These are phyloP conservation scores for Ormyrus pomaceus DNA, from an alignment of 2,888 invertebrate genomes.

Conservation along the genomic window DNA sequence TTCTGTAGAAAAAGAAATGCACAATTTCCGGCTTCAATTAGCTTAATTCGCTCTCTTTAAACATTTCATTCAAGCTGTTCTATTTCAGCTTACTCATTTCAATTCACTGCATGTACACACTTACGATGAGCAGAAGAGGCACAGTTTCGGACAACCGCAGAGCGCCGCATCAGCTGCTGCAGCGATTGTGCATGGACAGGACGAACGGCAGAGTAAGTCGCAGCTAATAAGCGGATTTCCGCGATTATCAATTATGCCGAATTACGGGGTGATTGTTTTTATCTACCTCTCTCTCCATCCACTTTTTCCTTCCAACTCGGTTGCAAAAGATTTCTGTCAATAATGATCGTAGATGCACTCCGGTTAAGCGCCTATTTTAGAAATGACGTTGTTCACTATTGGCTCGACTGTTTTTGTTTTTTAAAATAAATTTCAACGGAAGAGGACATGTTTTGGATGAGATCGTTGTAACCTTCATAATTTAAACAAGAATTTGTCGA, in stretches of 20 bases:
- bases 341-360: background rate
- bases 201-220: background rate
- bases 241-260: slow-evolving; percentile 55
- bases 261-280: slow-evolving; percentile 25
- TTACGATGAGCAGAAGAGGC: no score
- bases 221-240: slow-evolving; percentile 57
- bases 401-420: background rate
- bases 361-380: background rate
- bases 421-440: no score
- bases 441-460: no score
- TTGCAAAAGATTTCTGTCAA: background rate
- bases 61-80: no score
- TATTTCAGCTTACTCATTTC: no score
- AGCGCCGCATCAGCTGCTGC: background rate
- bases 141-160: background rate
- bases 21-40: no score
- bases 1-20: no score
- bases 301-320: no score
- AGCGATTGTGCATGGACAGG: background rate
- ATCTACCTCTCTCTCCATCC: background rate
- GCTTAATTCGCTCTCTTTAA: no score
- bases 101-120: no score
- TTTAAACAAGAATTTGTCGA: no score
- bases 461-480: no score
- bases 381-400: slow-evolving; percentile 2